Evolutionary conservation across 2,888 invertebrate species (phyloP), one percentile per base, ranked within the genome.

Genomic region (Coleophora flavipennella): DNA sequence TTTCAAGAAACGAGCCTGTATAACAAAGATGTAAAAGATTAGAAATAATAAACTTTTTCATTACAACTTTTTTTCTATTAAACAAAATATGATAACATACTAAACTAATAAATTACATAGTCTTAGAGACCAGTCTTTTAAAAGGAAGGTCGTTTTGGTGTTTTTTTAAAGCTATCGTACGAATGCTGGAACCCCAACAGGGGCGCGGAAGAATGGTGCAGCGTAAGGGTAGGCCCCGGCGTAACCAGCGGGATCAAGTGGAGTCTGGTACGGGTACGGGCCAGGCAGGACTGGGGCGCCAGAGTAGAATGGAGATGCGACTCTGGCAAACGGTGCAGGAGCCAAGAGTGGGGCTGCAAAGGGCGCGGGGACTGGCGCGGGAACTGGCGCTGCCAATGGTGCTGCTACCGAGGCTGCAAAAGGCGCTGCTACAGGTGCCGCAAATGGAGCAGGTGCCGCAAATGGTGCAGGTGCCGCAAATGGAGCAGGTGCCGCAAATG

Each of bases 91-190:
- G 7, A 29, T 29, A 29, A n/a, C 7, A 29, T 29, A 29, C 28
- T 9, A 9, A 27, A 27, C 28, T 27, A n/a, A 1, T 29, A 29
- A 9, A 29, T 11, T 33, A 26, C 2, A 27, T 38, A 38, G 38
- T 40, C 40, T 38, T 38, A 27, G 25, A 40, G 38, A 44, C 34
- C 42, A 64, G 56, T 68, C 59, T 71, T 65, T 59, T 58, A 45
- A 46, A 53, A 74, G 71, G 72, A 79, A 76, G 76, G 77, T 73
- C 71, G 60, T 60, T 59, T 59, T 46, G 50, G 43, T 64, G 59
- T 73, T 75, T 57, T 67, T 65, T 73, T 63, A 55, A 78, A 69
- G 67, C 80, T 84, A 84, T 73, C 83, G 80, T 40, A 81, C 78
- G 53, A 68, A 81, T 11, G 83, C 77, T 60, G 84, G 80, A 40